phyloP scores from a whole-genome alignment of 1,140 invertebrate species.

The Trigoniulus corallinus region DNA sequence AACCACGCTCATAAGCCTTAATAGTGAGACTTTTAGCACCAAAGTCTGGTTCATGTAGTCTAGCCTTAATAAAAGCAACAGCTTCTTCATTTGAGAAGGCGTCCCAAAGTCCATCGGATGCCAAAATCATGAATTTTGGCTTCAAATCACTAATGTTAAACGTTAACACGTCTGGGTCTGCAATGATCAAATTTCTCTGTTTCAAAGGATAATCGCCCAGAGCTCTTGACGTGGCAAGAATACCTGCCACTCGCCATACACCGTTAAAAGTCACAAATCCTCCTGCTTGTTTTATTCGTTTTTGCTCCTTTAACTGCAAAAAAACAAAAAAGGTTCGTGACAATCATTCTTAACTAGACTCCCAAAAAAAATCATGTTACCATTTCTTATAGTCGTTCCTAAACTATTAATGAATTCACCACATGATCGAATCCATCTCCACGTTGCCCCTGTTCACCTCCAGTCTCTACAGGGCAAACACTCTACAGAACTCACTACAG shows the following conservation, averaged over 20 bases:
- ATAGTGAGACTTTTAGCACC: constrained; percentile 77
- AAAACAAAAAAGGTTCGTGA: constrained; percentile 12
- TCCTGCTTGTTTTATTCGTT: constrained; percentile 75
- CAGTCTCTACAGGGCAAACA: no score
- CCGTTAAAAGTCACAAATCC: constrained; percentile 88
- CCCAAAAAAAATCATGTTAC: no score
- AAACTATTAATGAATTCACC: no score
- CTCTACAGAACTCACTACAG: no score
- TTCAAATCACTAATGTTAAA: constrained; percentile 55
- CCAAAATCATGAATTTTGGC: constrained; percentile 76
- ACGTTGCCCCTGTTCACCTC: no score
- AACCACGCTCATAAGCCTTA: constrained; percentile 80
- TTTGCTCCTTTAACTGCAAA: constrained; percentile 58
- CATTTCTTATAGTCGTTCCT: no score
- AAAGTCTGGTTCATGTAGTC: constrained; percentile 63
- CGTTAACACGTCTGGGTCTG: constrained; percentile 87
- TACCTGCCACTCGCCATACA: constrained; percentile 89
- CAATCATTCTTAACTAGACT: no score
- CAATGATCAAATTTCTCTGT: constrained; percentile 80
- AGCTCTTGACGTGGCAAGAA: constrained; percentile 84
- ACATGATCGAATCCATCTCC: not conserved
- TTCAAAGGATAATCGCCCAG: constrained; percentile 90
- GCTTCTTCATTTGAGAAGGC: constrained; percentile 89
- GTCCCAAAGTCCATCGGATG: constrained; percentile 92
- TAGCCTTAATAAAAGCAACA: constrained; percentile 63